Percentiles rank a stretch among this genome's conserved stretches.
Evolutionary conservation across 2,113 vertebrate species (phyloP).

Genomic region (Amphilophus citrinellus): DNA sequence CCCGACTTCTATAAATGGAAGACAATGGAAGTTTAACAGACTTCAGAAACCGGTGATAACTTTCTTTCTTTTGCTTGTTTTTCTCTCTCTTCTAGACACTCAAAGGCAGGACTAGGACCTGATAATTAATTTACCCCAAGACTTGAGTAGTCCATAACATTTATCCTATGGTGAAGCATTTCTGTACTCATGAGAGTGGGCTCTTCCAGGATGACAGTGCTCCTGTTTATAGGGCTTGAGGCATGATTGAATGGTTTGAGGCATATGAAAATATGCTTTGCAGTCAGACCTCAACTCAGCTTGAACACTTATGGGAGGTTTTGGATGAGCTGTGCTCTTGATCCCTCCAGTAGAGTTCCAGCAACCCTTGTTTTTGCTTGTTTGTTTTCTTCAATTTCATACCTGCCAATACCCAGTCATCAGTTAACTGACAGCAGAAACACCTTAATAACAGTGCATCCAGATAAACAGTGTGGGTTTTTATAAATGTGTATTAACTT

Average conservation of each 20-base stretch:
- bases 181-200: background rate
- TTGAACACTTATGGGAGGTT: background rate
- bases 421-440: background rate
- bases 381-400: background rate
- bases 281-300: background rate
- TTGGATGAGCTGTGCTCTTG: background rate
- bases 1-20: background rate
- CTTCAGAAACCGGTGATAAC: background rate
- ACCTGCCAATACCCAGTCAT: background rate
- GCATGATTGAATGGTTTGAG: background rate
- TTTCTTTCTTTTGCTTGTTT: background rate
- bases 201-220: background rate
- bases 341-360: background rate
- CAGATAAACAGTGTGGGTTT: background rate
- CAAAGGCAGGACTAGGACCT: background rate
- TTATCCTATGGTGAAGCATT: background rate
- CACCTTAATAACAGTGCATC: background rate
- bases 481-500: background rate
- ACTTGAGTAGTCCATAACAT: background rate
- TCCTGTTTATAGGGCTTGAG: background rate
- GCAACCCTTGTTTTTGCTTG: background rate
- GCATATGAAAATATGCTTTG: background rate
- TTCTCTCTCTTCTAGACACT: constrained; percentile 2
- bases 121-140: background rate
- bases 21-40: background rate